Evolutionary conservation across 2,113 vertebrate species (phyloP).

Genomic region (Melanotaenia duboulayi): DNA sequence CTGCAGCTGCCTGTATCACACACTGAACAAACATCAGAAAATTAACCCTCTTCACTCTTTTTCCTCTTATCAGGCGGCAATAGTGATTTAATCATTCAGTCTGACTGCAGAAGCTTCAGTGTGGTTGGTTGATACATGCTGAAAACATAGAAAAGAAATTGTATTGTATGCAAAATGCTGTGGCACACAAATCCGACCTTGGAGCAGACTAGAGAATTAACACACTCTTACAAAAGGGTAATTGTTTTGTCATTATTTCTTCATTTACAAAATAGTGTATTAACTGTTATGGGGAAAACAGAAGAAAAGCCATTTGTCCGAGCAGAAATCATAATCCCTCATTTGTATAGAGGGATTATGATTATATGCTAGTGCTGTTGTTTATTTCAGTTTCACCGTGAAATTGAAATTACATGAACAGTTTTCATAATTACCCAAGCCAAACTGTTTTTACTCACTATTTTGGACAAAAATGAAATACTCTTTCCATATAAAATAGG

Average conservation of each 20-base stretch:
- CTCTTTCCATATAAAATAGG: background rate
- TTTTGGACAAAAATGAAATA: conserved; percentile 2
- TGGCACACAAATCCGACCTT: conserved; percentile 47
- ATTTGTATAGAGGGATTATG: conserved; percentile 57
- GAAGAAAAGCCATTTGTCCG: conserved; percentile 39
- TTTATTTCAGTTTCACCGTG: conserved; percentile 25
- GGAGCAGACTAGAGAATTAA: conserved; percentile 51
- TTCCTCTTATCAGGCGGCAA: conserved; percentile 39
- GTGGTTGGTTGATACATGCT: conserved; percentile 45
- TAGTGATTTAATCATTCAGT: conserved; percentile 46
- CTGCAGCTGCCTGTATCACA: conserved; percentile 7
- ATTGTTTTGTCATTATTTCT: conserved; percentile 65
- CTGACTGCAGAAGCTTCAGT: conserved; percentile 41
- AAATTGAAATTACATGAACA: conserved; percentile 23
- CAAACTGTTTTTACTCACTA: conserved; percentile 23
- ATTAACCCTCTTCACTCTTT: conserved; percentile 29
- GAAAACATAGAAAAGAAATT: conserved; percentile 64
- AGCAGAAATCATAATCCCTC: conserved; percentile 51
- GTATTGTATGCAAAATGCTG: conserved; percentile 12
- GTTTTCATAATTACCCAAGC: conserved; percentile 8
- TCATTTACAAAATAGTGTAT: conserved; percentile 56
- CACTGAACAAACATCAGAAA: conserved; percentile 11
- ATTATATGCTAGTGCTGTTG: conserved; percentile 24
- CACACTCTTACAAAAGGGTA: conserved; percentile 45
- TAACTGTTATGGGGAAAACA: conserved; percentile 56